A percentile compares a stretch with the other conserved stretches of the same genome.
phyloP scores from a whole-genome alignment of 2,888 invertebrate genomes.

The Catocala sponsa region DNA sequence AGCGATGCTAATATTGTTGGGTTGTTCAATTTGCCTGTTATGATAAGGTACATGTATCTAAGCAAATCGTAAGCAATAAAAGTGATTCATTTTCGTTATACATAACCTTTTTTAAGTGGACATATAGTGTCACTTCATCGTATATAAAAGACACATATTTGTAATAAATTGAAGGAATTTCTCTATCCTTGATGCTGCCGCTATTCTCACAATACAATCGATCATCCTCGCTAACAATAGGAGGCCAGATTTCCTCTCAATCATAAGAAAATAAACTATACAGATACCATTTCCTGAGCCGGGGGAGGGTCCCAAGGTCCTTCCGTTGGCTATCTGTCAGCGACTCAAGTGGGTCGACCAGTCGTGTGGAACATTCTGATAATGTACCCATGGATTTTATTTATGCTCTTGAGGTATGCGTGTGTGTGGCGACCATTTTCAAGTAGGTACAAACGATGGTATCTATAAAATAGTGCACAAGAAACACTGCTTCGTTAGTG shows the following conservation, averaged over 20 bases:
- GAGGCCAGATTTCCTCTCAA: constrained; percentile 10
- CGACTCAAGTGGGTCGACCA: background rate
- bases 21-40: too few species aligned
- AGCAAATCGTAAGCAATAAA: too few species aligned
- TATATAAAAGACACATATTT: background rate
- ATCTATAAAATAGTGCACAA: too few species aligned
- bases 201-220: background rate
- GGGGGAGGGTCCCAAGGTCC: background rate
- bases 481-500: too few species aligned
- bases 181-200: background rate
- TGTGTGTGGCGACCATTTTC: too few species aligned
- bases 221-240: constrained; percentile 2
- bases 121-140: background rate
- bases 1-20: too few species aligned
- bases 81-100: too few species aligned
- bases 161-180: background rate
- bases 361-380: constrained; percentile 6
- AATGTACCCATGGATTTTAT: constrained; percentile 1
- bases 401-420: background rate
- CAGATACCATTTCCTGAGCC: constrained; percentile 29
- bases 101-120: background rate
- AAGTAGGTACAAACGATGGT: too few species aligned
- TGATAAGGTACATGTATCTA: too few species aligned
- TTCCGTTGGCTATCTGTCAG: constrained; percentile 32
- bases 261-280: constrained; percentile 10